A percentile compares a stretch with the other conserved stretches of the same genome.
Conservation (phyloP, 1,140 invertebrate species). For the Camponotus pennsylvanicus region DNA sequence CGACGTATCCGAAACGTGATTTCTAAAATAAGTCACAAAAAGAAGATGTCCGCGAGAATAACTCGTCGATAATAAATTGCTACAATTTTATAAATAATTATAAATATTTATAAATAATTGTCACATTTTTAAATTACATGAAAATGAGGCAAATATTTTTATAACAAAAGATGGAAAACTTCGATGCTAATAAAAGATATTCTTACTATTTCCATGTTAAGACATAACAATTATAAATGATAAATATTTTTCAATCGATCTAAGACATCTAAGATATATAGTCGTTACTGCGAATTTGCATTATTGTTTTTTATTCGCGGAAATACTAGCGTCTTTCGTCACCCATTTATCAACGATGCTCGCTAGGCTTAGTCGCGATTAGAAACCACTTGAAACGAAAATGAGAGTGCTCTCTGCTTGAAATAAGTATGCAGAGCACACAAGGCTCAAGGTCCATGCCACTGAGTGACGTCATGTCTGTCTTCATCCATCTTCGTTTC, state of each 20-base stretch:
- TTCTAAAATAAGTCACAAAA: slow-evolving; percentile 25
- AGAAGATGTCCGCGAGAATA: slow-evolving; percentile 1
- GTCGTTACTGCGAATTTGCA: slow-evolving; percentile 26
- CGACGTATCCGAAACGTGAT: slow-evolving; percentile 6
- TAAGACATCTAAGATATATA: not conserved
- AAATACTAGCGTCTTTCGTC: slow-evolving; percentile 25
- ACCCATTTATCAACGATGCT: slow-evolving; percentile 7
- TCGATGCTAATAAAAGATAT: slow-evolving; percentile 23
- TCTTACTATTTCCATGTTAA: slow-evolving; percentile 2
- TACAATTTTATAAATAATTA: not conserved
- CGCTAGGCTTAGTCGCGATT: slow-evolving; percentile 13
- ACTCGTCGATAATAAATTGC: not conserved
- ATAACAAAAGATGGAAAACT: not conserved
- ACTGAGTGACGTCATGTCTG: slow-evolving; percentile 64
- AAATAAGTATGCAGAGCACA: slow-evolving; percentile 65
- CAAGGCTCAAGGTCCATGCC: slow-evolving; percentile 68
- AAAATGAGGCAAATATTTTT: not conserved
- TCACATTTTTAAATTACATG: not conserved
- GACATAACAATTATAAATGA: not conserved
- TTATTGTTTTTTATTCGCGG: slow-evolving; percentile 49
- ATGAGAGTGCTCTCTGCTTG: slow-evolving; percentile 67
- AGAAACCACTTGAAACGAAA: slow-evolving; percentile 70
- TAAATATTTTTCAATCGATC: slow-evolving; percentile 26
- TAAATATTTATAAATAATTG: no score
- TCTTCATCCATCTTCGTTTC: slow-evolving; percentile 36